Percentiles rank a stretch among this genome's conserved stretches.
phyloP scores from a whole-genome alignment of 2,113 vertebrate genomes.

The Lathamus discolor region DNA sequence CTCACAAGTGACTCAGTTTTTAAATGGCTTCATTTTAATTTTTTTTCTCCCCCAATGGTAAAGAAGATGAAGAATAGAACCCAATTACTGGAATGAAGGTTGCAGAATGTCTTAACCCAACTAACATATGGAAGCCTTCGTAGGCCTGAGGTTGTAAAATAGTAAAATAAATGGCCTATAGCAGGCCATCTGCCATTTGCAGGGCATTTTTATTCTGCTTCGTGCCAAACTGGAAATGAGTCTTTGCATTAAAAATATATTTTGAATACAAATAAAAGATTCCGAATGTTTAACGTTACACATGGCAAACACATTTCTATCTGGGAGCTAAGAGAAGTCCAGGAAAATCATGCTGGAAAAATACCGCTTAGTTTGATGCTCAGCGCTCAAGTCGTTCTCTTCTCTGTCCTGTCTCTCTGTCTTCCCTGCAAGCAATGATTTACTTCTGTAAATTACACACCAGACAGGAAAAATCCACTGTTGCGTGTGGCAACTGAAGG shows the following conservation, averaged over 20 bases:
- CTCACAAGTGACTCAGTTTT: not conserved
- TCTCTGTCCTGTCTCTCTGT: not conserved
- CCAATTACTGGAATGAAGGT: conserved; percentile 34
- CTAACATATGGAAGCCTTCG: conserved; percentile 72
- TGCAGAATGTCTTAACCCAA: conserved; percentile 62
- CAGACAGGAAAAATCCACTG: not conserved
- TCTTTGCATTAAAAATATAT: conserved; percentile 73
- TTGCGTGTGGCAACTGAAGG: not conserved
- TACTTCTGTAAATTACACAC: not conserved
- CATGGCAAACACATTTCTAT: conserved; percentile 29
- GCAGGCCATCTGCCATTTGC: conserved; percentile 78
- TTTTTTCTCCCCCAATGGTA: not conserved
- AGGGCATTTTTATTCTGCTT: conserved; percentile 56
- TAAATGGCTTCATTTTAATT: not conserved
- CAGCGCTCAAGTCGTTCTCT: not conserved
- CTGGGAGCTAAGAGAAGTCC: not conserved
- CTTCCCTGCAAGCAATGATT: not conserved
- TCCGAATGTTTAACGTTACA: conserved; percentile 36
- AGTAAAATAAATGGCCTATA: conserved; percentile 81
- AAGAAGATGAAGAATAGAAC: conserved; percentile 30
- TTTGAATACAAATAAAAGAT: conserved; percentile 68
- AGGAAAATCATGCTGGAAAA: not conserved
- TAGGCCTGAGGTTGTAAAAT: conserved; percentile 76
- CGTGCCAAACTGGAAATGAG: conserved; percentile 73
- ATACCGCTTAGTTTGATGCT: not conserved